These are phyloP conservation scores for Pyxicephalus adspersus DNA, from an alignment of 2,113 vertebrate species.

Conservation along the genomic window DNA sequence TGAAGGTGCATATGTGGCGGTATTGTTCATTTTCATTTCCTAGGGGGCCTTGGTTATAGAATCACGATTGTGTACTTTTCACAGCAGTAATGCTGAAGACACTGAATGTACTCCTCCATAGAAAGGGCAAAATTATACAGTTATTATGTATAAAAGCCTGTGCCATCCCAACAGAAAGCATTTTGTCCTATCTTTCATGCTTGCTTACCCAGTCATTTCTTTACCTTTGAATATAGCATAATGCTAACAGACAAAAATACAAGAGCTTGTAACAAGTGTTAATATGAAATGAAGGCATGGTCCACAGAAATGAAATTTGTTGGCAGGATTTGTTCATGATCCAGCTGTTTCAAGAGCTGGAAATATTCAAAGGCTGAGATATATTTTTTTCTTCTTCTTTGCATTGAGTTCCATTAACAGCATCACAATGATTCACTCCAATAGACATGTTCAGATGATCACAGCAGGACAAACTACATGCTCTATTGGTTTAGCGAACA, in stretches of 20 bases:
- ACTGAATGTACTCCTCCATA: conserved; percentile 1
- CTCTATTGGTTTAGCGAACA: conserved; percentile 65
- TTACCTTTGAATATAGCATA: conserved; percentile 47
- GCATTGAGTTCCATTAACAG: conserved; percentile 61
- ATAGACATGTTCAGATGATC: conserved; percentile 64
- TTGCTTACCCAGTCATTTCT: conserved; percentile 37
- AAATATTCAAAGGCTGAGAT: conserved; percentile 64
- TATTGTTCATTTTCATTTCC: conserved; percentile 36
- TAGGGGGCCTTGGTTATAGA: conserved; percentile 10
- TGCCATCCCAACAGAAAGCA: background rate
- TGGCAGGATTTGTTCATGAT: conserved; percentile 52
- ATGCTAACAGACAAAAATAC: conserved; percentile 37
- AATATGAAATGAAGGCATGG: conserved; percentile 56
- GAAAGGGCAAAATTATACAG: conserved; percentile 20
- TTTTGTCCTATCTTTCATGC: conserved; percentile 37
- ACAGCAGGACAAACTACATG: conserved; percentile 63
- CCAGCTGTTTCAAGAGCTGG: conserved; percentile 60
- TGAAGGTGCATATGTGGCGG: background rate
- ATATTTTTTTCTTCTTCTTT: conserved; percentile 58
- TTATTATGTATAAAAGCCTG: conserved; percentile 16
- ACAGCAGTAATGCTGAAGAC: background rate
- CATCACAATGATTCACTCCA: conserved; percentile 58
- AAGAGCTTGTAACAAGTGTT: conserved; percentile 57
- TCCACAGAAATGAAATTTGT: conserved; percentile 35
- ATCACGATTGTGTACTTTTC: conserved; percentile 40